A percentile compares a stretch with the other conserved stretches of the same genome.
Conservation (phyloP, 2,113 vertebrate genomes). For the Ptilorrhoa leucosticta region DNA sequence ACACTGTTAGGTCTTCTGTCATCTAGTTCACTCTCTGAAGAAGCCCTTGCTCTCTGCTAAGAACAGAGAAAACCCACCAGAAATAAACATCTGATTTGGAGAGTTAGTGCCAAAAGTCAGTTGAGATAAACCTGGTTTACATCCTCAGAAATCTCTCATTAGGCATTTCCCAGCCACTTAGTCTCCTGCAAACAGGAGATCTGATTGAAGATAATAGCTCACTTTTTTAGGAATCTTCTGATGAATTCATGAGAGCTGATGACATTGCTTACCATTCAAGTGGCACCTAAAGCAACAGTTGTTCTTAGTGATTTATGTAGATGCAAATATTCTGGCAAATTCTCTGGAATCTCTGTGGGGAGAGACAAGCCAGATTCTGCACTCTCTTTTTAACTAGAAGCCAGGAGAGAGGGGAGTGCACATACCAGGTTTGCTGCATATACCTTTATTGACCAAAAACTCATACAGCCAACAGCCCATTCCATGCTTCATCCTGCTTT, state of each 20-base stretch:
- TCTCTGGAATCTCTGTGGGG: not conserved
- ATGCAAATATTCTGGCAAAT: slow-evolving; percentile 23
- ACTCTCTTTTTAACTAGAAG: not conserved
- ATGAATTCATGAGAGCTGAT: not conserved
- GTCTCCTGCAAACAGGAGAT: not conserved
- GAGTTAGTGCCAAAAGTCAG: not conserved
- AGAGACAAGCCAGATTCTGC: not conserved
- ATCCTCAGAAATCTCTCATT: not conserved
- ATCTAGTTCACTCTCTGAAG: not conserved
- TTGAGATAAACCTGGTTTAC: not conserved
- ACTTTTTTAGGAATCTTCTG: not conserved
- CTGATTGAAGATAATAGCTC: not conserved
- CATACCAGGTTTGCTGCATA: not conserved
- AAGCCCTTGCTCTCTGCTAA: not conserved
- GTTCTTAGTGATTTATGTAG: not conserved
- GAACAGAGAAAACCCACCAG: not conserved
- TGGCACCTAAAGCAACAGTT: not conserved
- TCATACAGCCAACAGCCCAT: not conserved
- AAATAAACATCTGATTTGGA: not conserved
- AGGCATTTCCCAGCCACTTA: not conserved
- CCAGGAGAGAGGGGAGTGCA: not conserved
- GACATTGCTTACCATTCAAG: not conserved
- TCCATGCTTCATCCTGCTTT: not conserved
- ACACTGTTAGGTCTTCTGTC: not conserved
- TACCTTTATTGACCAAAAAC: not conserved